phyloP scores from a whole-genome alignment of 2,888 invertebrate species.

The Drosophila sordidula region DNA sequence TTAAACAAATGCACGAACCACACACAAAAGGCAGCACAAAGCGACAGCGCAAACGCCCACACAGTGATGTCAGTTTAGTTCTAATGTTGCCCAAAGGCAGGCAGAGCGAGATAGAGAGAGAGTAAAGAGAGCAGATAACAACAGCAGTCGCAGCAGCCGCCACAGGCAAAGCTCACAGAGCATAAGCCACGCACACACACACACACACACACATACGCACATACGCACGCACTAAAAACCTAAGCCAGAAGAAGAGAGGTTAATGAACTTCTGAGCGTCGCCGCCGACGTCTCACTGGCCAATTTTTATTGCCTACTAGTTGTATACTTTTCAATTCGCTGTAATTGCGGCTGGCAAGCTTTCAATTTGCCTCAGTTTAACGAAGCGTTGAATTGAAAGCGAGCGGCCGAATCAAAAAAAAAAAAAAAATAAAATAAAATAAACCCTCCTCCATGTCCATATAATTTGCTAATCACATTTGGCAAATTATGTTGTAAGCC shows the following conservation, averaged over 20 bases:
- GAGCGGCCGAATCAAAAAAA: constrained; percentile 31
- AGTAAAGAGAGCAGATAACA: constrained; percentile 4
- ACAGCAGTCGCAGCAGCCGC: constrained; percentile 23
- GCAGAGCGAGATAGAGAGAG: not conserved
- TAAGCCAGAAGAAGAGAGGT: constrained; percentile 41
- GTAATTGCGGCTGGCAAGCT: constrained; percentile 72
- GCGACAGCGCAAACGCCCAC: constrained; percentile 55
- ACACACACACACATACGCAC: not conserved
- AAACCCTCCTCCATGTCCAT: constrained; percentile 47
- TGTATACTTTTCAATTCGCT: constrained; percentile 71
- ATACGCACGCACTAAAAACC: constrained; percentile 24
- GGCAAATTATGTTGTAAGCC: constrained; percentile 76
- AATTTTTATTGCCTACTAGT: constrained; percentile 74
- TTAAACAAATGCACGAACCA: constrained; percentile 48
- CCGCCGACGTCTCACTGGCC: constrained; percentile 55
- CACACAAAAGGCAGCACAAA: constrained; percentile 59
- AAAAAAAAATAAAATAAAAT: constrained; percentile 1
- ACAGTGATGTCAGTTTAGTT: constrained; percentile 48
- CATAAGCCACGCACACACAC: constrained; percentile 36
- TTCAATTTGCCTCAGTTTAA: constrained; percentile 78
- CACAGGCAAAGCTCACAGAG: constrained; percentile 18
- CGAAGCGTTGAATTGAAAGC: constrained; percentile 81
- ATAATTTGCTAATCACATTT: constrained; percentile 77
- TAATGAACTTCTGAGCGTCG: constrained; percentile 56
- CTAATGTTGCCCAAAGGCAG: constrained; percentile 25